A percentile compares a stretch with the other conserved stretches of the same genome.
These are phyloP conservation scores for Eupithecia pulchellata DNA, from an alignment of 2,888 invertebrate genomes.

Conservation along the genomic window DNA sequence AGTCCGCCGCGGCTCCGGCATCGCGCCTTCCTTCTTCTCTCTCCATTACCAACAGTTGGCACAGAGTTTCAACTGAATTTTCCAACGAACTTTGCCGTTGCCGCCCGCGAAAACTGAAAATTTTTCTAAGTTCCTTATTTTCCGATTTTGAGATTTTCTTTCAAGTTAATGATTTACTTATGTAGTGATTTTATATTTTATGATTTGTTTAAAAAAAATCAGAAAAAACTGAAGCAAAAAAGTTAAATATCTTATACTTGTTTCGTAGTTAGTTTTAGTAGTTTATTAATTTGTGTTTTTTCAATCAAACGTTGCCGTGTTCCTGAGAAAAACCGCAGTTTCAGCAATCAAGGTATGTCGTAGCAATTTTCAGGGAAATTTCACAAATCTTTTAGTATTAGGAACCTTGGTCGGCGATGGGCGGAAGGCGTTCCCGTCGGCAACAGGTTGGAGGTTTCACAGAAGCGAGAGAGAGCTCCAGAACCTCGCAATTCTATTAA, in stretches of 20 bases:
- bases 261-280: conserved; percentile 39
- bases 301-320: conserved; percentile 47
- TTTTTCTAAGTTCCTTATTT: conserved; percentile 69
- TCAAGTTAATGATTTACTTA: conserved; percentile 60
- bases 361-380: conserved; percentile 45
- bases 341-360: conserved; percentile 40
- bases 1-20: conserved; percentile 79
- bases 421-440: conserved; percentile 83
- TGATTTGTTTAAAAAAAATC: conserved; percentile 52
- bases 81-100: conserved; percentile 71
- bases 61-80: conserved; percentile 46
- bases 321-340: conserved; percentile 37
- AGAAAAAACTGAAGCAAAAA: conserved; percentile 35
- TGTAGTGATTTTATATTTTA: conserved; percentile 67
- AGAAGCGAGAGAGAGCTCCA: conserved; percentile 60
- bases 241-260: conserved; percentile 27
- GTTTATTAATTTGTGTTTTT: conserved; percentile 70
- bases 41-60: conserved; percentile 58
- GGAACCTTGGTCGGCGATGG: conserved; percentile 64
- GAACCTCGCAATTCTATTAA: conserved; percentile 71
- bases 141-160: conserved; percentile 56
- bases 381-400: conserved; percentile 36
- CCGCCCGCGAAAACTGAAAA: conserved; percentile 68
- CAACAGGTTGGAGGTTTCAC: conserved; percentile 74
- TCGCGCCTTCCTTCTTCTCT: conserved; percentile 63